phyloP scores from a whole-genome alignment of 64 coral and sea anemone genomes.

The Anthopleura sola region DNA sequence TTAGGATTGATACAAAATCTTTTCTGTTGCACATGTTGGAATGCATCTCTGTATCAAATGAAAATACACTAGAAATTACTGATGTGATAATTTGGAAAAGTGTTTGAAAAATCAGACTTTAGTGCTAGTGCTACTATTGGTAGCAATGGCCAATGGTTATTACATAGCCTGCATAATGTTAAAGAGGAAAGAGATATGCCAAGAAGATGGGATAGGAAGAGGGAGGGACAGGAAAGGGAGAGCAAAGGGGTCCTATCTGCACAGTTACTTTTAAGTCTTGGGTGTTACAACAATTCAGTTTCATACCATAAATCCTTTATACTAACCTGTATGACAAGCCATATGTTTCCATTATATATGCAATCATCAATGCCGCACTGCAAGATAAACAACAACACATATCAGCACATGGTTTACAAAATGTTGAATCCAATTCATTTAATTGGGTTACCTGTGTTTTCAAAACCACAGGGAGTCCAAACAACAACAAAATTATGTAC shows the following conservation, averaged over 20 bases:
- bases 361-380: slow-evolving; percentile 95
- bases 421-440: neutral
- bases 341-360: slow-evolving; percentile 98
- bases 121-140: no score
- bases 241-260: no score
- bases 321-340: slow-evolving; percentile 90
- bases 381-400: neutral
- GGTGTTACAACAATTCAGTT: no score
- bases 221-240: no score
- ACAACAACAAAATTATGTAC: neutral
- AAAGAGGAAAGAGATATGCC: no score
- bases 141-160: neutral
- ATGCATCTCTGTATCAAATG: slow-evolving; percentile 68
- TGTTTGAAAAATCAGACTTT: no score
- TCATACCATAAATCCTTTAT: no score
- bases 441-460: neutral
- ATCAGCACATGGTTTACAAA: neutral
- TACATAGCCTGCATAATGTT: no score
- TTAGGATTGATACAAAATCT: slow-evolving; percentile 99
- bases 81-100: no score
- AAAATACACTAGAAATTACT: neutral
- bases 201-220: no score
- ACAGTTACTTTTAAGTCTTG: no score
- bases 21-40: slow-evolving; percentile 87
- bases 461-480: neutral